Conservation (phyloP, 2,888 invertebrate species). For the Hipparchia semele region DNA sequence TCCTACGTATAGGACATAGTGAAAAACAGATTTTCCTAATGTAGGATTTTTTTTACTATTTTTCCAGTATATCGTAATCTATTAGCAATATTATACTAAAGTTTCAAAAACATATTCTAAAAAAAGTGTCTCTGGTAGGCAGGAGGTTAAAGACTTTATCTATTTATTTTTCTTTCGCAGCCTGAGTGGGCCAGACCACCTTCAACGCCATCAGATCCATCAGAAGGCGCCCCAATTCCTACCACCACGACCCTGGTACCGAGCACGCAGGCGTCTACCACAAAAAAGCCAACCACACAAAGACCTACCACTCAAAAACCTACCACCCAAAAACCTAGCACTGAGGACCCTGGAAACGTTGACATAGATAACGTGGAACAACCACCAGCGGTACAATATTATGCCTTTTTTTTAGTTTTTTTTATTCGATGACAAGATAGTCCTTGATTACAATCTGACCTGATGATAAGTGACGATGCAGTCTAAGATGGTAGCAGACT, state of each 20-base stretch:
- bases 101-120: too few relatives aligned
- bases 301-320: conserved; percentile 32
- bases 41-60: too few relatives aligned
- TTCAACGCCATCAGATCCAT: conserved; percentile 84
- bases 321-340: conserved; percentile 45
- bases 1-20: too few relatives aligned
- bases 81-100: too few relatives aligned
- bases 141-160: not conserved
- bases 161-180: conserved; percentile 63
- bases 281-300: conserved; percentile 39
- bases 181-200: conserved; percentile 93
- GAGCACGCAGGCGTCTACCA: conserved; percentile 46
- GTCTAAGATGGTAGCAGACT: too few relatives aligned
- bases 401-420: not conserved
- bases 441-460: too few relatives aligned
- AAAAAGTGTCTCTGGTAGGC: too few relatives aligned
- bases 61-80: too few relatives aligned
- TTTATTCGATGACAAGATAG: too few relatives aligned
- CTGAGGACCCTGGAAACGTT: conserved; percentile 43
- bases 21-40: too few relatives aligned
- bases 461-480: too few relatives aligned
- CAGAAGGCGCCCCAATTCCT: conserved; percentile 70
- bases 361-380: conserved; percentile 50
- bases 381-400: conserved; percentile 48
- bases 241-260: conserved; percentile 50